Evolutionary conservation across 2,797 vertebrate genomes (phyloP).

Genomic region (Silurus lanzhouensis): DNA sequence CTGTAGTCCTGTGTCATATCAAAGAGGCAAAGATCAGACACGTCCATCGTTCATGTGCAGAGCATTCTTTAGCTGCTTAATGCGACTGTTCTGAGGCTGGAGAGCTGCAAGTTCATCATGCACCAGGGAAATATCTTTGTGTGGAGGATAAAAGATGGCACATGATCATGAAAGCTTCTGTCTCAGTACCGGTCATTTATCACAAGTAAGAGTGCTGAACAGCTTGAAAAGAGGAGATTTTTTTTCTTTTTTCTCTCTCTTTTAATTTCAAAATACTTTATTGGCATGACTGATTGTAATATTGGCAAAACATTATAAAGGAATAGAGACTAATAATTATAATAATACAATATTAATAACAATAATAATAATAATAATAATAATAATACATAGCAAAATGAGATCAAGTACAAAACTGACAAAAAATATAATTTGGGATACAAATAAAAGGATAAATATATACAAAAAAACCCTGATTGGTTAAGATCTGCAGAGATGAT

Average conservation of each 20-base stretch:
- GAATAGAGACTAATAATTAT: too few relatives aligned
- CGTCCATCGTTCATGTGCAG: not conserved
- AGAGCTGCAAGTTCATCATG: not conserved
- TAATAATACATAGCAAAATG: too few relatives aligned
- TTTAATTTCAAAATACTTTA: not conserved
- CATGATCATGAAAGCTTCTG: not conserved
- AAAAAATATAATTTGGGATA: too few relatives aligned
- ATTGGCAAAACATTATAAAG: too few relatives aligned
- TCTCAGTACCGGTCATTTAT: not conserved
- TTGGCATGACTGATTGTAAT: too few relatives aligned
- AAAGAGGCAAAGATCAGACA: not conserved
- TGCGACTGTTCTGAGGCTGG: not conserved
- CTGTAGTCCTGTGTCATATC: not conserved
- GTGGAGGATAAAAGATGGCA: not conserved
- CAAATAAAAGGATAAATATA: too few relatives aligned
- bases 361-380: too few relatives aligned
- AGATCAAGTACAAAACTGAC: too few relatives aligned
- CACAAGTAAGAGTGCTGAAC: not conserved
- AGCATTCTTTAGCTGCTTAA: not conserved
- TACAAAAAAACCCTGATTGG: too few relatives aligned
- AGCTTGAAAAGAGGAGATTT: not conserved
- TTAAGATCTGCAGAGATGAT: too few relatives aligned
- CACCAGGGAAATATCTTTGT: not conserved
- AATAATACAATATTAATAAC: too few relatives aligned
- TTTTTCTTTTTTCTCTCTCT: slow-evolving; percentile 12